These are phyloP conservation scores for Lagria hirta DNA, from an alignment of 2,888 invertebrate genomes.

Conservation along the genomic window DNA sequence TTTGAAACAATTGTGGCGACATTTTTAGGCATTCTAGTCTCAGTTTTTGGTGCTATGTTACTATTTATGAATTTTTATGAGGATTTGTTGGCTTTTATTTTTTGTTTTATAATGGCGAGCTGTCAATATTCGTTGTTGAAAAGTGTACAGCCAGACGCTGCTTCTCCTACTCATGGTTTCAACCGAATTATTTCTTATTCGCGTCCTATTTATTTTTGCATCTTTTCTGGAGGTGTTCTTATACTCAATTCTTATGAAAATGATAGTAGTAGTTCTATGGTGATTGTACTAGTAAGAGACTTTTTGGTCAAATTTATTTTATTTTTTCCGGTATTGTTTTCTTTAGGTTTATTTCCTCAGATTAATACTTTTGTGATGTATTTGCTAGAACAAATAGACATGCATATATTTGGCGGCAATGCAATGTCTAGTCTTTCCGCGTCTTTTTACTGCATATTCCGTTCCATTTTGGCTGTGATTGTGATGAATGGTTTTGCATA, in stretches of 20 bases:
- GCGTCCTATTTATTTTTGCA: conserved; percentile 89
- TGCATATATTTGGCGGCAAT: conserved; percentile 87
- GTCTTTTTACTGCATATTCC: conserved; percentile 77
- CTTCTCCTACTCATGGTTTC: conserved; percentile 97
- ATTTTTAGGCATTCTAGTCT: conserved; percentile 80
- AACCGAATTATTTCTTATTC: conserved; percentile 94
- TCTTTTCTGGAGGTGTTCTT: conserved; percentile 63
- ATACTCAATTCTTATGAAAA: conserved; percentile 48
- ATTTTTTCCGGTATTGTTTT: conserved; percentile 92
- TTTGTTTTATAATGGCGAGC: conserved; percentile 97
- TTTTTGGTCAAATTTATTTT: conserved; percentile 78
- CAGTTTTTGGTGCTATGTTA: conserved; percentile 80
- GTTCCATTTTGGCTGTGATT: conserved; percentile 78
- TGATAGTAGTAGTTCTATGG: conserved; percentile 57
- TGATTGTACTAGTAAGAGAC: conserved; percentile 70
- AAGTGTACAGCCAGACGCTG: conserved; percentile 98
- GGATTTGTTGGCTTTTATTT: conserved; percentile 90
- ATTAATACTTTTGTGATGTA: conserved; percentile 97
- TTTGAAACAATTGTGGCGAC: conserved; percentile 81
- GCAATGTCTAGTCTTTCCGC: conserved; percentile 83
- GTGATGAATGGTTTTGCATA: conserved; percentile 85
- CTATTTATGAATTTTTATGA: conserved; percentile 83
- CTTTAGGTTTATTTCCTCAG: conserved; percentile 93
- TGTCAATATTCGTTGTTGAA: conserved; percentile 96
- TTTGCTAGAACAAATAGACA: conserved; percentile 92